A percentile compares a stretch with the other conserved stretches of the same genome.
These are phyloP conservation scores for Acanthoscelides obtectus DNA, from an alignment of 2,888 invertebrate genomes.

Conservation along the genomic window DNA sequence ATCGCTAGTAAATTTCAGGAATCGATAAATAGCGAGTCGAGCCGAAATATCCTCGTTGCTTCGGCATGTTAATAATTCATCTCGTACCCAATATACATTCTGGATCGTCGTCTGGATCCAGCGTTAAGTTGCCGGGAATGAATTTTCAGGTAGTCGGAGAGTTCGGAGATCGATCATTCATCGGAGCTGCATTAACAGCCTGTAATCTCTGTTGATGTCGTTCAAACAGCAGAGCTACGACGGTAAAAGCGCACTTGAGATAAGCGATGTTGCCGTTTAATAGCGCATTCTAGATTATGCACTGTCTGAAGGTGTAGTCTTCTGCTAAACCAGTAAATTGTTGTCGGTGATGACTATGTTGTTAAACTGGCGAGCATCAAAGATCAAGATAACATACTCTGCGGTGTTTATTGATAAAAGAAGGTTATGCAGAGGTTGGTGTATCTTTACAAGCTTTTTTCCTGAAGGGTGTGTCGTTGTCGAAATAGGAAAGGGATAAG, in stretches of 20 bases:
- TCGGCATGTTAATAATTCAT: not conserved
- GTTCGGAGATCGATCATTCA: not conserved
- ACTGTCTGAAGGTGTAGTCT: too few relatives aligned
- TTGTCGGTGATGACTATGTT: too few relatives aligned
- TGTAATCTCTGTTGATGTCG: conserved; percentile 15
- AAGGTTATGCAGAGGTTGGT: too few relatives aligned
- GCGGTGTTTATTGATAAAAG: too few relatives aligned
- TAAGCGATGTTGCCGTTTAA: not conserved
- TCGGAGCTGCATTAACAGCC: conserved; percentile 9
- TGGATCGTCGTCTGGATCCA: not conserved
- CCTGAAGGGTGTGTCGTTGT: too few relatives aligned
- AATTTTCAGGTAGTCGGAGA: not conserved
- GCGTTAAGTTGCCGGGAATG: not conserved
- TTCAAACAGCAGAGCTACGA: conserved; percentile 1
- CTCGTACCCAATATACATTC: not conserved
- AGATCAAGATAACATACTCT: too few relatives aligned
- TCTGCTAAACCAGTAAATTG: too few relatives aligned
- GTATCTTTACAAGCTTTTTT: too few relatives aligned
- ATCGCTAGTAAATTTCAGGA: not conserved
- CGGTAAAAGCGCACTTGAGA: not conserved
- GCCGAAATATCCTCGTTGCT: not conserved
- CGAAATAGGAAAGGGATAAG: too few relatives aligned
- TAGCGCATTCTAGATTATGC: too few relatives aligned
- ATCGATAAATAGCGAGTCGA: not conserved
- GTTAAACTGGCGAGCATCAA: too few relatives aligned